These are phyloP conservation scores for Phataginus tricuspis DNA, from an alignment of 2,797 vertebrate genomes.

Conservation along the genomic window DNA sequence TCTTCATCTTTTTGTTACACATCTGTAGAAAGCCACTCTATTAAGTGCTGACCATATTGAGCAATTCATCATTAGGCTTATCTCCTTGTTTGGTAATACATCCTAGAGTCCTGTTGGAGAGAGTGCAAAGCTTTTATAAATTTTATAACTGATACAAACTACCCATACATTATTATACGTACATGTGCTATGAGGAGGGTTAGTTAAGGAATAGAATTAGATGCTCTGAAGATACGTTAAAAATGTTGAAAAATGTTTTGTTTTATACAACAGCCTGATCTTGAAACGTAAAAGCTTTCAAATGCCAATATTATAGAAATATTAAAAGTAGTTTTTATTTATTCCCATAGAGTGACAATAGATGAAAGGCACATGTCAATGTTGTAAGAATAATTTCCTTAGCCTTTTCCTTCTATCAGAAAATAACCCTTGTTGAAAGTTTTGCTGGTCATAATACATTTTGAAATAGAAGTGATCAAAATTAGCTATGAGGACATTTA, in stretches of 20 bases:
- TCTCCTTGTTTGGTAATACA: conserved; percentile 44
- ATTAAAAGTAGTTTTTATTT: conserved; percentile 39
- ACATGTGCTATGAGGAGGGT: background rate
- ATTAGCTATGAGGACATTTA: background rate
- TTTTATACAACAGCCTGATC: background rate
- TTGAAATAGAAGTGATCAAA: conserved; percentile 29
- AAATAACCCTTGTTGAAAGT: conserved; percentile 40
- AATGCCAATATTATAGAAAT: conserved; percentile 13
- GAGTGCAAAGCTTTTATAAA: background rate
- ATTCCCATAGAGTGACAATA: background rate
- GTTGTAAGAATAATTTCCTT: background rate
- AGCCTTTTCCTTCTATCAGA: background rate
- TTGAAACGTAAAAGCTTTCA: conserved; percentile 35
- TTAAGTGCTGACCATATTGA: background rate
- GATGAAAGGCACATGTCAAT: background rate
- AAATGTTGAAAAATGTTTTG: background rate
- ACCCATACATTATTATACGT: background rate
- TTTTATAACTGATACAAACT: background rate
- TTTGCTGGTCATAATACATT: conserved; percentile 35
- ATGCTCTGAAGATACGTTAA: background rate
- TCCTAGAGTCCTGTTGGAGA: background rate
- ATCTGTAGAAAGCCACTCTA: conserved; percentile 27
- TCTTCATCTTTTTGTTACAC: background rate
- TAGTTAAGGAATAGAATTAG: conserved; percentile 7
- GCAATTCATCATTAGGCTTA: background rate